Base-by-base conservation (phyloP, 2,888 invertebrate genomes). In the Hetaerina titia region DNA sequence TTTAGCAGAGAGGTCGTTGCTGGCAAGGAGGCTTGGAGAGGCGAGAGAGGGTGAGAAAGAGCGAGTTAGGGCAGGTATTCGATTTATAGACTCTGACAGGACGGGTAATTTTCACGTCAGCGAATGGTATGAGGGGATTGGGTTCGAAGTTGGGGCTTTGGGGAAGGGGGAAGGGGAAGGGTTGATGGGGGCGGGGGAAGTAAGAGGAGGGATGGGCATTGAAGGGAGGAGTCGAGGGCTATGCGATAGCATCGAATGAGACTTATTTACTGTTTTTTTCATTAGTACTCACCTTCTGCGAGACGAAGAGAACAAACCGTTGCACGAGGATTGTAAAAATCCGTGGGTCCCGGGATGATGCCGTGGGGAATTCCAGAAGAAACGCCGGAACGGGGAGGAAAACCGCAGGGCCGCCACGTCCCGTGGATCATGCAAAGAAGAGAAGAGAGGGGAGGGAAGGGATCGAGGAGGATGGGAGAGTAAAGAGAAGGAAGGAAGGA, bases 41-140 rank as follows among this genome's bases (percentile, higher is more conserved):
- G 15, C 7, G 25, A 63, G 90, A 63, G 87, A 25, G 87, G 63
- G 60, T 63, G 90, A 19, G 64, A 69, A n/a, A n/a, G 22, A 69
- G 69, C 69, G 69, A 69, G 69, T 69, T n/a, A 63, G 90, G 88
- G 90, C 31, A 90, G 64, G 90, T 64, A 90, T 90, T 90, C 90
- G 90, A 90, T 90, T 90, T 90, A 90, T 90, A 90, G 90, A 90
- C 90, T 90, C 64, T 90, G 90, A 90, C 90, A 90, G 90, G 90
- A 64, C 90, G 90, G 90, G 90, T 90, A 90, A 90, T 90, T 90
- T 90, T 90, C 90, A 90, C 90, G 90, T 90, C 90, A 90, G 63
- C 90, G 45, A 31, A 90, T 64, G 90, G 90, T 58, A 45, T 45
- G 90, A 69, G 90, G 90, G 90, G 90, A 90, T 63, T 90, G 90